A percentile compares a stretch with the other conserved stretches of the same genome.
These are phyloP conservation scores for Aphrophora alni DNA, from an alignment of 2,888 invertebrate genomes.

Conservation along the genomic window DNA sequence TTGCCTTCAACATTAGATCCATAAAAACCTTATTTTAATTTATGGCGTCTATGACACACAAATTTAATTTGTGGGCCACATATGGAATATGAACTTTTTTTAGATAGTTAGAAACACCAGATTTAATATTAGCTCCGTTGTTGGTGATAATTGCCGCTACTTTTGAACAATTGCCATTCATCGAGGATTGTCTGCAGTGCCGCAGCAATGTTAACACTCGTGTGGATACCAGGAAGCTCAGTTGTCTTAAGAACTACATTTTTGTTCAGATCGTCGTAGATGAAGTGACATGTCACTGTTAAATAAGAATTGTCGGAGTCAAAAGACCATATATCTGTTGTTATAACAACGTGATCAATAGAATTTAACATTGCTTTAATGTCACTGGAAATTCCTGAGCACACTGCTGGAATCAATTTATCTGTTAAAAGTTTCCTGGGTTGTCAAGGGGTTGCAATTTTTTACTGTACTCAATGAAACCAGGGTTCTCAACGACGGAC, in stretches of 20 bases:
- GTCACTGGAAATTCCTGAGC: constrained; percentile 35
- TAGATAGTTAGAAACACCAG: constrained; percentile 49
- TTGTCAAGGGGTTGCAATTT: constrained; percentile 47
- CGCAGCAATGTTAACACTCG: constrained; percentile 43
- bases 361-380: constrained; percentile 44
- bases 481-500: constrained; percentile 50
- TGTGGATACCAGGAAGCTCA: constrained; percentile 46
- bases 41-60: constrained; percentile 7
- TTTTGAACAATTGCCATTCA: constrained; percentile 51
- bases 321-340: constrained; percentile 53
- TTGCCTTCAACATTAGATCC: not conserved
- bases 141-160: constrained; percentile 50
- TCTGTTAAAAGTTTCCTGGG: constrained; percentile 44
- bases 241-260: constrained; percentile 45
- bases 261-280: constrained; percentile 43
- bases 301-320: constrained; percentile 48
- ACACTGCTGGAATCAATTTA: constrained; percentile 43
- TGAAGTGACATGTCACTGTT: constrained; percentile 51
- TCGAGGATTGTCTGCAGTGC: constrained; percentile 45
- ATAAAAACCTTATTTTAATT: no score
- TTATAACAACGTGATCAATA: constrained; percentile 46
- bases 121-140: constrained; percentile 52
- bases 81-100: constrained; percentile 50
- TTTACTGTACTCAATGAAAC: constrained; percentile 48
- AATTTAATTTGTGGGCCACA: constrained; percentile 51